Base-by-base conservation (phyloP, 2,113 vertebrate genomes). In the Channa argus region DNA sequence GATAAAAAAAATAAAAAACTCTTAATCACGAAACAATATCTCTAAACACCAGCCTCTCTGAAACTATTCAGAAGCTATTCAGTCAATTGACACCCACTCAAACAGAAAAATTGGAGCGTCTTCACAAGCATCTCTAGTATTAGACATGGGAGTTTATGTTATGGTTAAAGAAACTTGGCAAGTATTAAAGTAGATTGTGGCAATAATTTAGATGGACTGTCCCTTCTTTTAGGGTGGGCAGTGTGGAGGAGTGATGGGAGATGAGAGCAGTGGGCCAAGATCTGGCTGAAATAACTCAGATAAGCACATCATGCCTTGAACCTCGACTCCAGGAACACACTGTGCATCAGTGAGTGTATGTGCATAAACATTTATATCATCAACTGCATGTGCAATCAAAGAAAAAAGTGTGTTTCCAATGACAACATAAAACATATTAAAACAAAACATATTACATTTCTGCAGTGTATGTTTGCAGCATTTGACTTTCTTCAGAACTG, bases 251-350 rank as follows among this genome's bases (percentile, higher is more conserved):
- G 63, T 63, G 69, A 43, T 59, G 80, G 80, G 86, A 80, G 81
- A 85, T n/a, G 4, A 65, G 77, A 82, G 77, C 71, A 69, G 55
- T 49, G 69, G 71, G 86, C 84, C 86, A 91, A 84, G 36, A 62
- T 5, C 36, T 73, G 79, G 76, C 71, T 63, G 47, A 83, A 90
- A 88, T 75, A 82, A 86, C 58, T 74, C 34, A 24, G 24, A 24
- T 24, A 24, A 24, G 24, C 24, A 24, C 24, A 54, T 66, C 41
- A 34, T 59, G 55, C 45, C 58, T 51, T 55, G 15, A 77, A 66
- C 62, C 67, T 70, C 3, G 34, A 74, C 41, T 56, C 66, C 49
- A 65, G 15, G 6, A 50, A 77, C 63, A 71, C 62, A 74, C n/a
- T 64, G 41, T 67, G 9, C 51, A 46, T 33, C 10, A 8, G 50